Percentiles rank a stretch among this genome's conserved stretches.
Evolutionary conservation across 2,797 vertebrate species (phyloP).

Genomic region (Crypturellus tataupa): DNA sequence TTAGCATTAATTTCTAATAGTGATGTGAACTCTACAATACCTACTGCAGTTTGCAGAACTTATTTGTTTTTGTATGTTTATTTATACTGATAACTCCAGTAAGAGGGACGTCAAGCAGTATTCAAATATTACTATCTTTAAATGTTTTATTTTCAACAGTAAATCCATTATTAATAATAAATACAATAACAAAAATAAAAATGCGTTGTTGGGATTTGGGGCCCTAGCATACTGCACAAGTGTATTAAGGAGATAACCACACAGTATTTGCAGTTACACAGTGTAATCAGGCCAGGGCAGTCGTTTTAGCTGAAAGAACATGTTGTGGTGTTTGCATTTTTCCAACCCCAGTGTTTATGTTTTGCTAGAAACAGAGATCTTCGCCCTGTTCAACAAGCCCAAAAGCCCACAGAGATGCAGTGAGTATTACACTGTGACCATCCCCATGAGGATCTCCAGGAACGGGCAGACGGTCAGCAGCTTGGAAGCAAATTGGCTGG

Average conservation of each 20-base stretch:
- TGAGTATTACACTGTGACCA: slow-evolving; percentile 93
- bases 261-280: not conserved
- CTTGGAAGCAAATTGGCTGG: slow-evolving; percentile 95
- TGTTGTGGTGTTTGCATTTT: not conserved
- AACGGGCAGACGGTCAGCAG: slow-evolving; percentile 86
- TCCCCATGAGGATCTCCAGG: slow-evolving; percentile 91
- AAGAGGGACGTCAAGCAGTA: not conserved
- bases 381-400: slow-evolving; percentile 93
- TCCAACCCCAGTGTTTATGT: not conserved
- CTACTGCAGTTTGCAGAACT: not conserved
- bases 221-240: not conserved
- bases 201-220: not conserved
- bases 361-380: slow-evolving; percentile 86
- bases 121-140: not conserved
- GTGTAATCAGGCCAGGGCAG: not conserved
- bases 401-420: slow-evolving; percentile 82
- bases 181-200: not conserved
- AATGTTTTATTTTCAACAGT: not conserved
- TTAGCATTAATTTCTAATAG: not conserved
- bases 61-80: not conserved
- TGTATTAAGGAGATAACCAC: not conserved
- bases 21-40: not conserved
- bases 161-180: not conserved
- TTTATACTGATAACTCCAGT: not conserved
- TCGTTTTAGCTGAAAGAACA: not conserved